Percentiles rank a stretch among this genome's conserved stretches.
phyloP scores from a whole-genome alignment of 2,797 vertebrate species.

The Chelonia mydas region DNA sequence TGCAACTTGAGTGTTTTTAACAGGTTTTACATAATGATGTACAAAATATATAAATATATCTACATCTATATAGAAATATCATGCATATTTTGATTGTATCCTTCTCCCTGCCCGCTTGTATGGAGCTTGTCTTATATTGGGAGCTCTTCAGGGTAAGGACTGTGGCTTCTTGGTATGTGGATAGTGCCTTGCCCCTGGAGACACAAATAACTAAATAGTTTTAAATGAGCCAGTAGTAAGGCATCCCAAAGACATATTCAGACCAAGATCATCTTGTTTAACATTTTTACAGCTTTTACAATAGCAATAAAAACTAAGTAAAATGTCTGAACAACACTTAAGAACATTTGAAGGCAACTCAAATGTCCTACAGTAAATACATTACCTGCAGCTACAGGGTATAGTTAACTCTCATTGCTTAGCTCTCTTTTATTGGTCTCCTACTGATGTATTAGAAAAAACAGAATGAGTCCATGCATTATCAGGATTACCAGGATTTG shows the following conservation, averaged over 20 bases:
- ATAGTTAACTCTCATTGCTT: not conserved
- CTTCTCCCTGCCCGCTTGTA: not conserved
- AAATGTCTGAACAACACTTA: not conserved
- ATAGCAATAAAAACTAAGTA: not conserved
- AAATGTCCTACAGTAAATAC: not conserved
- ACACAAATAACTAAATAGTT: conserved; percentile 5
- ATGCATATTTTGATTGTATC: not conserved
- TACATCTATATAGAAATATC: not conserved
- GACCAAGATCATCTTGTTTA: not conserved
- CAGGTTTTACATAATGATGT: not conserved
- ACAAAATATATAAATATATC: not conserved
- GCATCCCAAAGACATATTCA: not conserved
- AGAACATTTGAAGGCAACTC: not conserved
- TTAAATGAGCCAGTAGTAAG: not conserved
- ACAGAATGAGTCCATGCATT: not conserved
- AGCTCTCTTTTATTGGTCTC: conserved; percentile 21
- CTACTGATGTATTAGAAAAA: not conserved
- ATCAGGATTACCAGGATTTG: not conserved
- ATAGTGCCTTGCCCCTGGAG: not conserved
- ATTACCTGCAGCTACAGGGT: not conserved
- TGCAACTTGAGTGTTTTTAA: not conserved
- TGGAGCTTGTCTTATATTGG: not conserved
- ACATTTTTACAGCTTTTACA: not conserved
- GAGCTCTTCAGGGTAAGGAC: not conserved
- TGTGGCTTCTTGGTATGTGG: conserved; percentile 7